Conservation (phyloP, 2,888 invertebrate species). For the Deroplatys truncata region DNA sequence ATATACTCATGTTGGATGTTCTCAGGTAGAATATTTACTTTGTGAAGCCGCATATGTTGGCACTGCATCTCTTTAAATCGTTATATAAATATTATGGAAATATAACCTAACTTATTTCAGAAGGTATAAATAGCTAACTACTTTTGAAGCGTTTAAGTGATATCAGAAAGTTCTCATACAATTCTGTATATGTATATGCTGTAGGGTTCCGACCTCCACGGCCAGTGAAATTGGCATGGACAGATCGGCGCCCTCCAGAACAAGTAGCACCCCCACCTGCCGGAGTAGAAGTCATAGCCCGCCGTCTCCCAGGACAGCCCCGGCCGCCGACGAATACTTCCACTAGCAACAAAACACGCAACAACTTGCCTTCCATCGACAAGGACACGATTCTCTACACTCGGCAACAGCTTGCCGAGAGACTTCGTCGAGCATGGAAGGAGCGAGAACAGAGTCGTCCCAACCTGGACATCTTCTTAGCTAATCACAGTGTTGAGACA, state of each 20-base stretch:
- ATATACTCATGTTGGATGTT: too few relatives aligned
- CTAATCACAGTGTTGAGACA: constrained; percentile 43
- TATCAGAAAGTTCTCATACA: too few relatives aligned
- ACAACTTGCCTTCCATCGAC: neutral
- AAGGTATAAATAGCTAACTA: too few relatives aligned
- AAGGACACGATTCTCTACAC: constrained; percentile 30
- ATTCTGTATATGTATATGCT: neutral
- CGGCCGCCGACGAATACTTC: neutral
- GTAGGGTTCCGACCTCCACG: neutral
- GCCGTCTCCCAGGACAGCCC: constrained; percentile 11
- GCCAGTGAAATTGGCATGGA: constrained; percentile 15
- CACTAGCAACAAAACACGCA: neutral
- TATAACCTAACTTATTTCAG: too few relatives aligned
- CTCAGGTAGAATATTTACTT: too few relatives aligned
- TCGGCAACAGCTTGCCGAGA: constrained; percentile 49
- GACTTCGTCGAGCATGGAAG: constrained; percentile 49
- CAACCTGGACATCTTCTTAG: constrained; percentile 49
- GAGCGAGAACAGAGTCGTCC: constrained; percentile 37
- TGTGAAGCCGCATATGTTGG: too few relatives aligned
- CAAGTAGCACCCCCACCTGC: neutral
- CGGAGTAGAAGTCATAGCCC: constrained; percentile 19
- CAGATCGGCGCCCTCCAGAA: neutral
- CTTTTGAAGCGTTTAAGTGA: neutral
- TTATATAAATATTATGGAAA: too few relatives aligned
- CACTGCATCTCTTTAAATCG: too few relatives aligned